phyloP scores from a whole-genome alignment of 23 tunicate genomes.

The Trididemnum miniatum region DNA sequence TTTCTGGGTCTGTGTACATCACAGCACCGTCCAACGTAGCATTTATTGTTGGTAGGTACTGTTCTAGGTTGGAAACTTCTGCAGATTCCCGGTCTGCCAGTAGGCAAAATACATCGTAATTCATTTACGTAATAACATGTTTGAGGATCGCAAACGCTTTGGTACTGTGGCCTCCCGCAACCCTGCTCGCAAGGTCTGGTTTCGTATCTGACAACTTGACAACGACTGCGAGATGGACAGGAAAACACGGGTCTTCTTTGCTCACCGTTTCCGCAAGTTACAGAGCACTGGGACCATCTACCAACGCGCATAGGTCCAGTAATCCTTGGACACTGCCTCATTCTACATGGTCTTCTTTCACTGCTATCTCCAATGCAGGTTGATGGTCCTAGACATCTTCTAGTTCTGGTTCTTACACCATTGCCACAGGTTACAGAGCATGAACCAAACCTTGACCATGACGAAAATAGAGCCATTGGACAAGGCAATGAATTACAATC shows the following conservation, averaged over 20 bases:
- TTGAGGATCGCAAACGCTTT: neutral
- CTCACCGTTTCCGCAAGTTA: conserved; percentile 22
- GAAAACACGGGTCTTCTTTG: neutral
- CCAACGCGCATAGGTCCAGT: neutral
- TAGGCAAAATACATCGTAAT: neutral
- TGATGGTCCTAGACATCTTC: conserved; percentile 1
- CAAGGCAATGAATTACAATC: conserved; percentile 2
- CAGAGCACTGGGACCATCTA: conserved; percentile 16
- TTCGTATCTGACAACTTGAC: neutral
- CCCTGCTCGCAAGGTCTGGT: neutral
- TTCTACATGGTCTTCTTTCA: conserved; percentile 10
- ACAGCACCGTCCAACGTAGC: neutral
- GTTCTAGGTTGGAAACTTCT: neutral
- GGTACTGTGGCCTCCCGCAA: neutral
- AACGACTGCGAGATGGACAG: neutral
- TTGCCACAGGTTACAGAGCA: conserved; percentile 30
- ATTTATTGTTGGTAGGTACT: neutral
- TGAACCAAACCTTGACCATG: conserved; percentile 3
- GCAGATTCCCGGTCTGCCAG: neutral
- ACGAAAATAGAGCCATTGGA: neutral
- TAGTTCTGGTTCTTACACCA: conserved; percentile 20
- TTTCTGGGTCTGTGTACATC: neutral
- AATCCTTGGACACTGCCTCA: conserved; percentile 24
- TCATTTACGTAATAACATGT: neutral
- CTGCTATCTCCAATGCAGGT: neutral